These are phyloP conservation scores for Eupithecia vulgata DNA, from an alignment of 2,888 invertebrate genomes.

Conservation along the genomic window DNA sequence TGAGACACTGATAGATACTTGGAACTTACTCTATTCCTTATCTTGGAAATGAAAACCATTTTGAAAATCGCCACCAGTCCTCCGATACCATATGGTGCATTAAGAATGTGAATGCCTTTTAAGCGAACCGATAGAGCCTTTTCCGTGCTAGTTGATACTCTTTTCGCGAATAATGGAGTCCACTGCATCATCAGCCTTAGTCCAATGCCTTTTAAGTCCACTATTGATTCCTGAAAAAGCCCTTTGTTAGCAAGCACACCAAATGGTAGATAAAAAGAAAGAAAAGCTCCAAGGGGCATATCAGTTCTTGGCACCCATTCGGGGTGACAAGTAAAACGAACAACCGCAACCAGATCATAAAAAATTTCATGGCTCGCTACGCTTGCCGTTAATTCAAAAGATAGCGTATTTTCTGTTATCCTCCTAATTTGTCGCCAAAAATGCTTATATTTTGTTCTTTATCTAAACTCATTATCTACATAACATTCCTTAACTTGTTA, in stretches of 20 bases:
- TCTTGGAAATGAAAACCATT: conserved; percentile 39
- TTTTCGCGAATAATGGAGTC: conserved; percentile 42
- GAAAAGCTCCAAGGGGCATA: too few relatives aligned
- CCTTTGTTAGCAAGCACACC: background rate
- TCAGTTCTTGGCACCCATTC: too few relatives aligned
- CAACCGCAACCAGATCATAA: too few relatives aligned
- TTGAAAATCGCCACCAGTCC: conserved; percentile 37
- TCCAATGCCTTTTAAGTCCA: conserved; percentile 26
- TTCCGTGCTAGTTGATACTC: conserved; percentile 23
- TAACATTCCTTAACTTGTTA: too few relatives aligned
- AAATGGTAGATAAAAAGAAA: background rate
- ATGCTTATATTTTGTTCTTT: too few relatives aligned
- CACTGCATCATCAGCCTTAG: conserved; percentile 38
- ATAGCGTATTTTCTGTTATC: too few relatives aligned
- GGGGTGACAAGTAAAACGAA: too few relatives aligned
- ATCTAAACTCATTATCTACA: too few relatives aligned
- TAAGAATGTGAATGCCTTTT: conserved; percentile 40
- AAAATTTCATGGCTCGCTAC: too few relatives aligned
- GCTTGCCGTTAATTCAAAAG: too few relatives aligned
- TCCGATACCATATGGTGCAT: conserved; percentile 35
- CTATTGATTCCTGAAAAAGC: conserved; percentile 35
- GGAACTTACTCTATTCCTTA: conserved; percentile 40
- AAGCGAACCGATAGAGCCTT: conserved; percentile 42
- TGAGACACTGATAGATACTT: background rate
- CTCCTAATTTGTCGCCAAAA: too few relatives aligned